Base-by-base conservation (phyloP, 2,888 invertebrate genomes). In the Macroteleia sp. region DNA sequence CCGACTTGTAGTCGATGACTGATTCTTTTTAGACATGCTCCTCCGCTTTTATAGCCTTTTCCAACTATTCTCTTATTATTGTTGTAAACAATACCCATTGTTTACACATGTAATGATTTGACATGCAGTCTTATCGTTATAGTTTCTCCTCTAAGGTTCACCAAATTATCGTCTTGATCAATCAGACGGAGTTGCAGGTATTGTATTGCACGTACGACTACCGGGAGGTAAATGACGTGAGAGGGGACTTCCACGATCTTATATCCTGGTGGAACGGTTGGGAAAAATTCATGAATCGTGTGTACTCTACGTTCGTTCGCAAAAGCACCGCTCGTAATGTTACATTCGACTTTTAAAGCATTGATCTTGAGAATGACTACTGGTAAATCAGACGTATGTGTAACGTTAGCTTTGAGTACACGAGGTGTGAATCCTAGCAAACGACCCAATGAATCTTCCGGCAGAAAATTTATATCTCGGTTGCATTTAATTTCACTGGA, bases 251-350 rank as follows among this genome's bases (percentile, higher is more conserved):
- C 25, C 3, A 25, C 6, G 25, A 25, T 25, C 25, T 25, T 25
- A 25, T 25, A 25, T 25, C 89, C 89, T 19, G 89, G 64, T 14
- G 44, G 54, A 25, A 66, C 39, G n/a, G 39, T 22, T 1, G 62
- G 41, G 16, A 64, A 64, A 12, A 64, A 64, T 41, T 64, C 52
- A 36, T 69, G 28, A 19, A 71, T 61, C 2, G 52, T 62, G 25
- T 52, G 22, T 17, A 52, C 50, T 50, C 12, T n/a, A n/a, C 32
- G 28, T 34, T 34, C 50, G 32, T 56, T 71, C 9, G 39, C 46
- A 19, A 46, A 71, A 6, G 46, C 62, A 1, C 54, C 62, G 16
- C n/a, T 10, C 9, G 42, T 57, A 41, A 28, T 73, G 41, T 57
- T 73, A 20, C 66, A 75, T 42, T 75, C 74, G 10, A 44, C 61